Evolutionary conservation across 2,888 invertebrate genomes (phyloP), one percentile per base, ranked within the genome.

Genomic region (Papilio elwesi): DNA sequence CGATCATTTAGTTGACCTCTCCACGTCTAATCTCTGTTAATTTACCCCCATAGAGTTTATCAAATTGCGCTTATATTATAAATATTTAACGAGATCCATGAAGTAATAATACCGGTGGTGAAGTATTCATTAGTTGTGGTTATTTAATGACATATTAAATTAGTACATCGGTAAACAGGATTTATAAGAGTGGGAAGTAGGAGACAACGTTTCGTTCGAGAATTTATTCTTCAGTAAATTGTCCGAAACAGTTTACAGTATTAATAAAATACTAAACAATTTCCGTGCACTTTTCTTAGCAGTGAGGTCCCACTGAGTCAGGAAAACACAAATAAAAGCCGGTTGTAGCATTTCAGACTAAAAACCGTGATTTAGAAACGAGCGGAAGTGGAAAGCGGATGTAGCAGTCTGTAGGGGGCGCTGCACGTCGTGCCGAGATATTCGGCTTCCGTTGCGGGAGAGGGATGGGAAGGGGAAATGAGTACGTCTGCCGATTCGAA

Each of bases 371-470:
- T 87, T 87, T 83, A 82, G 84, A 85, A 85, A 82, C 80, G 83
- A 80, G 82, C 85, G 90, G 89, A 90, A 86, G 88, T 87, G 82
- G 80, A 85, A 84, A 88, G 85, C 90, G 91, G 91, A 91, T 79
- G 86, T 79, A 85, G 84, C 90, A 89, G 90, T 88, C 89, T 90
- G 89, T 83, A 86, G 86, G 83, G 84, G 84, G 80, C 80, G 81
- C 81, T 83, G 82, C 79, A 74, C 83, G 85, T 83, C 83, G 82
- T 81, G 83, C 76, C 85, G 85, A 85, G 85, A 87, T 88, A 89
- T 86, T 87, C 89, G 87, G 87, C 83, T 88, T 90, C 90, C 90
- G 88, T 83, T 81, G 82, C 79, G 81, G 75, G 78, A 80, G 81
- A 75, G 84, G 78, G 84, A 83, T 71, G 78, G 78, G 55, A 73